A percentile compares a stretch with the other conserved stretches of the same genome.
Evolutionary conservation across 2,888 invertebrate genomes (phyloP).

Genomic region (Ochropacha duplaris): DNA sequence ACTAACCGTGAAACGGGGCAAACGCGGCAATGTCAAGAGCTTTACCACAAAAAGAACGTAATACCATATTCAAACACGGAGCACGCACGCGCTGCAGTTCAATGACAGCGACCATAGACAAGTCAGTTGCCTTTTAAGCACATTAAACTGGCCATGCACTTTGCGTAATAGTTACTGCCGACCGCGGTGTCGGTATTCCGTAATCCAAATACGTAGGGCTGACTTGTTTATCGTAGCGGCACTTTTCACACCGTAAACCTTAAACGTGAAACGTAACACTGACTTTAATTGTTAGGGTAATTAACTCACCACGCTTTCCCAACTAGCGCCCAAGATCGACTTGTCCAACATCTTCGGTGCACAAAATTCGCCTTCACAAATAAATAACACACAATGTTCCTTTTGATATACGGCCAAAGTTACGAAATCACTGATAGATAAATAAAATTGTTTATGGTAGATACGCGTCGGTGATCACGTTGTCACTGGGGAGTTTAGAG

Average conservation of each 20-base stretch:
- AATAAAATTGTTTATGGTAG: slow-evolving; percentile 25
- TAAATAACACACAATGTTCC: slow-evolving; percentile 34
- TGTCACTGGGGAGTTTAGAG: slow-evolving; percentile 54
- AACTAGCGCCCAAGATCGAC: slow-evolving; percentile 72
- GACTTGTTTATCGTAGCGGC: slow-evolving; percentile 16
- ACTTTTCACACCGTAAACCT: slow-evolving; percentile 18
- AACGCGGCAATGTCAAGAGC: slow-evolving; percentile 75
- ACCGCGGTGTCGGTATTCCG: slow-evolving; percentile 34
- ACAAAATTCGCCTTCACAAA: slow-evolving; percentile 42
- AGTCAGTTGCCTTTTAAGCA: slow-evolving; percentile 72
- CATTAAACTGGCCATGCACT: slow-evolving; percentile 65
- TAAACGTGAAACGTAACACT: slow-evolving; percentile 13
- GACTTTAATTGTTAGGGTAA: slow-evolving; percentile 21
- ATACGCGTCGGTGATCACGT: slow-evolving; percentile 63
- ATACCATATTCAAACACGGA: slow-evolving; percentile 67
- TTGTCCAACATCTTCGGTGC: slow-evolving; percentile 72
- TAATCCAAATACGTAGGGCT: slow-evolving; percentile 40
- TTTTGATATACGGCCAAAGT: slow-evolving; percentile 35
- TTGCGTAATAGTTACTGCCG: slow-evolving; percentile 61
- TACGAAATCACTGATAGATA: slow-evolving; percentile 35
- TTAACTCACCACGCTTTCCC: slow-evolving; percentile 78
- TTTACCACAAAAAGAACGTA: slow-evolving; percentile 63
- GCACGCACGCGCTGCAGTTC: slow-evolving; percentile 62
- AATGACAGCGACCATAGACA: slow-evolving; percentile 70
- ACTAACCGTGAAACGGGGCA: slow-evolving; percentile 51